These are phyloP conservation scores for Graphium colonna DNA, from an alignment of 2,888 invertebrate species.

Conservation along the genomic window DNA sequence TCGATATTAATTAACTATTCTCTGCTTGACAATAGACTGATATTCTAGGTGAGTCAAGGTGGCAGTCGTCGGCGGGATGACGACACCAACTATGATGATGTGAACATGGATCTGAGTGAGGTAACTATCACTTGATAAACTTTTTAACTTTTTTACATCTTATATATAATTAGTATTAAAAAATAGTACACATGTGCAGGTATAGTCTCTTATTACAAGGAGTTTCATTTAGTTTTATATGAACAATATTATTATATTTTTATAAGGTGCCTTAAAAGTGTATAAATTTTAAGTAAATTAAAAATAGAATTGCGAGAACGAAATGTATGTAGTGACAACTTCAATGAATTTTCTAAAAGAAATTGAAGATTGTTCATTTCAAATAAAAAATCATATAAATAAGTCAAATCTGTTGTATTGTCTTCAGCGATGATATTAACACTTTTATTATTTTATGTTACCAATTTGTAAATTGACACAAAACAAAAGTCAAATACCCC, in stretches of 20 bases:
- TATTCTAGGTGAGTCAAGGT: slow-evolving; percentile 64
- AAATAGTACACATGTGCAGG: slow-evolving; percentile 2
- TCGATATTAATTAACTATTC: slow-evolving; percentile 73
- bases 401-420: slow-evolving; percentile 43
- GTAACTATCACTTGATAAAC: slow-evolving; percentile 56
- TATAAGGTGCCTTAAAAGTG: no score
- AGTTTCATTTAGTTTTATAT: slow-evolving; percentile 16
- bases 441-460: slow-evolving; percentile 80
- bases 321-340: no score
- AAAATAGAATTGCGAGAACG: no score
- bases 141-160: neutral
- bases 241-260: no score
- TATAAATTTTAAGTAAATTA: no score
- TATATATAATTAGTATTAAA: slow-evolving; percentile 6
- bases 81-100: slow-evolving; percentile 87
- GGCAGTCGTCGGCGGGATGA: slow-evolving; percentile 63
- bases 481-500: slow-evolving; percentile 77
- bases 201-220: neutral
- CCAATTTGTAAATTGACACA: slow-evolving; percentile 80
- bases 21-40: slow-evolving; percentile 82
- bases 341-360: slow-evolving; percentile 18
- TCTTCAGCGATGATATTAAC: slow-evolving; percentile 79
- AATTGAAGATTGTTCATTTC: slow-evolving; percentile 24
- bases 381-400: slow-evolving; percentile 29
- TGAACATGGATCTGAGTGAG: slow-evolving; percentile 90